These are phyloP conservation scores for Xiphydria camelus DNA, from an alignment of 2,888 invertebrate genomes.

Conservation along the genomic window DNA sequence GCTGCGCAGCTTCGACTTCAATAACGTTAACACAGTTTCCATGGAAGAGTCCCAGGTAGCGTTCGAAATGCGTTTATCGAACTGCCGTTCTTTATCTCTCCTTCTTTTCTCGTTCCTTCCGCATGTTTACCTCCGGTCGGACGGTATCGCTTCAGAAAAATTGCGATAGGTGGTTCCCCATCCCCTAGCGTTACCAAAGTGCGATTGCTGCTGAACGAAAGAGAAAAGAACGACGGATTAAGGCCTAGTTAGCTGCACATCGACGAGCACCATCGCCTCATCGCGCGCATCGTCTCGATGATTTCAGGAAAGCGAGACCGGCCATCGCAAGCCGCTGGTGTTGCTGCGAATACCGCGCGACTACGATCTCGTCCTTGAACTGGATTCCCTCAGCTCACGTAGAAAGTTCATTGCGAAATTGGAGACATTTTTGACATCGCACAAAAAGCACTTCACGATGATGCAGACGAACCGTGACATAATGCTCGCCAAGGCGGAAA, in stretches of 20 bases:
- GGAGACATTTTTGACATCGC: slow-evolving; percentile 80
- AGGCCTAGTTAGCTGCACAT: too few species aligned
- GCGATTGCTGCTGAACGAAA: too few species aligned
- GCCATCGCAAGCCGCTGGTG: slow-evolving; percentile 77
- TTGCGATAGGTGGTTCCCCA: too few species aligned
- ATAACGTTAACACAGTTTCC: slow-evolving; percentile 75
- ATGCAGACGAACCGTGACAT: slow-evolving; percentile 75
- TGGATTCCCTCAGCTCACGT: slow-evolving; percentile 78
- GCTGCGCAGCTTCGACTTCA: slow-evolving; percentile 78
- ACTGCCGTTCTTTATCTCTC: too few species aligned
- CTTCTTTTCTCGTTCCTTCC: too few species aligned
- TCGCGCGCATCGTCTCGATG: too few species aligned
- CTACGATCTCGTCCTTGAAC: slow-evolving; percentile 90
- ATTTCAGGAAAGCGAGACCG: slow-evolving; percentile 66
- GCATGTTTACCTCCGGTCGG: too few species aligned
- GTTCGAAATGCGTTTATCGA: slow-evolving; percentile 24
- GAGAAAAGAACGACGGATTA: too few species aligned
- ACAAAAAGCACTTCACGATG: slow-evolving; percentile 77
- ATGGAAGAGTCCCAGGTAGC: slow-evolving; percentile 86
- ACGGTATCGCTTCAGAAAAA: too few species aligned
- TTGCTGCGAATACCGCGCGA: slow-evolving; percentile 82
- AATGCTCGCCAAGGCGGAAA: slow-evolving; percentile 89
- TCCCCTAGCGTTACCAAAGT: too few species aligned
- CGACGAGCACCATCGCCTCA: too few species aligned
- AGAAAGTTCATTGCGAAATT: slow-evolving; percentile 86